Evolutionary conservation across 2,797 vertebrate species (phyloP).

Genomic region (Sebastes oblongus): DNA sequence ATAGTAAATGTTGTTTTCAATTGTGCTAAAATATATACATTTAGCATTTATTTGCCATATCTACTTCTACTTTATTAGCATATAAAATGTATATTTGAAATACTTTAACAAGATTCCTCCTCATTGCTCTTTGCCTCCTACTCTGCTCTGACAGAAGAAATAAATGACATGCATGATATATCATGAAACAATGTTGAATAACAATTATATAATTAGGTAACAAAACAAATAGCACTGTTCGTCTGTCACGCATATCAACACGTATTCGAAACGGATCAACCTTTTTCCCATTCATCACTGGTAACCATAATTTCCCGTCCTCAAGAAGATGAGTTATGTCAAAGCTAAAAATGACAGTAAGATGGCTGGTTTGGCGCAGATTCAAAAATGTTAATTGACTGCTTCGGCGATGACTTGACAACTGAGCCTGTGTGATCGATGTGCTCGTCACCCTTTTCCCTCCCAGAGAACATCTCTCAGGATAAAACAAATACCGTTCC

Average conservation of each 20-base stretch:
- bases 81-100: background rate
- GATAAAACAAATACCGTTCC: constrained; percentile 70
- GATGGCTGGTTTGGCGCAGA: constrained; percentile 69
- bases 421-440: constrained; percentile 75
- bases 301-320: constrained; percentile 64
- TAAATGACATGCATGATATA: constrained; percentile 27
- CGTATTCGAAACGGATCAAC: constrained; percentile 50
- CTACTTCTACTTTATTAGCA: background rate
- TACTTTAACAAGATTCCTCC: background rate
- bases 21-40: background rate
- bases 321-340: constrained; percentile 68
- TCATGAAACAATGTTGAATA: constrained; percentile 33
- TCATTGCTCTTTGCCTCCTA: background rate
- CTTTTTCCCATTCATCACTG: constrained; percentile 68
- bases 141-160: background rate
- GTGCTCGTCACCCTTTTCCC: constrained; percentile 63
- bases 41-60: background rate
- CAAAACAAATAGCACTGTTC: constrained; percentile 47
- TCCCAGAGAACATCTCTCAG: constrained; percentile 66
- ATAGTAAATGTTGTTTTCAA: background rate
- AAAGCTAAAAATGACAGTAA: constrained; percentile 67
- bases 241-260: constrained; percentile 37
- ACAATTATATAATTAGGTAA: constrained; percentile 56
- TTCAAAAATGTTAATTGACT: constrained; percentile 79
- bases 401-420: constrained; percentile 70